Evolutionary conservation across 2,888 invertebrate genomes (phyloP), one percentile per base, ranked within the genome.

Genomic region (Eupithecia exiguata): DNA sequence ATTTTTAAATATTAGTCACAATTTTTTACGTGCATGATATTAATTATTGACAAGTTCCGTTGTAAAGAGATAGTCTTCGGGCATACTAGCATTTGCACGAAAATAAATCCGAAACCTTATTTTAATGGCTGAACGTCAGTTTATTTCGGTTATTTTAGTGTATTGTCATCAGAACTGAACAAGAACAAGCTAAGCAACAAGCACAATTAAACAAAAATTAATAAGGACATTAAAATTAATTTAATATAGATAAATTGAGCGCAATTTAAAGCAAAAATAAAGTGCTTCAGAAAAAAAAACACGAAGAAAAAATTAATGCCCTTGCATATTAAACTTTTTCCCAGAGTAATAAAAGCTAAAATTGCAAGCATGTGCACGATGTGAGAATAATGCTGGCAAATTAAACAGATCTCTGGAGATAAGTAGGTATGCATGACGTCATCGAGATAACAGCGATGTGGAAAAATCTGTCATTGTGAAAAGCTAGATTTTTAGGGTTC

Each of bases 331-430:
- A 36, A 68, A 69, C 70, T 49, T 70, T 73, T 70, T 49, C 18
- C 43, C 38, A n/a, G 16, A 4, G 65, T 12, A 49, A 35, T 67
- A 74, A 46, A 67, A 67, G 25, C 25, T 40, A 71, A 25, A 71
- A 68, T 70, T 35, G 68, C 63, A 66, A 58, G 58, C 66, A 69
- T 65, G 14, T 68, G 38, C 68, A 63, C 62, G 43, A 67, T 43
- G 30, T 69, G 65, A 36, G 76, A 81, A 81, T 81, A 81, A 81
- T 80, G 77, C 76, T 69, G 77, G 78, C 79, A 81, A 80, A 82
- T 68, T 76, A 74, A 78, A 79, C 67, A 74, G 69, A 77, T 82
- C 81, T 79, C 81, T 73, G 9, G 81, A 80, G 83, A 78, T 78
- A 79, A 80, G 70, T 63, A 69, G 63, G 38, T 62, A 71, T 68